A percentile compares a stretch with the other conserved stretches of the same genome.
Evolutionary conservation across 2,888 invertebrate genomes (phyloP).

Genomic region (Parnassius glacialis): DNA sequence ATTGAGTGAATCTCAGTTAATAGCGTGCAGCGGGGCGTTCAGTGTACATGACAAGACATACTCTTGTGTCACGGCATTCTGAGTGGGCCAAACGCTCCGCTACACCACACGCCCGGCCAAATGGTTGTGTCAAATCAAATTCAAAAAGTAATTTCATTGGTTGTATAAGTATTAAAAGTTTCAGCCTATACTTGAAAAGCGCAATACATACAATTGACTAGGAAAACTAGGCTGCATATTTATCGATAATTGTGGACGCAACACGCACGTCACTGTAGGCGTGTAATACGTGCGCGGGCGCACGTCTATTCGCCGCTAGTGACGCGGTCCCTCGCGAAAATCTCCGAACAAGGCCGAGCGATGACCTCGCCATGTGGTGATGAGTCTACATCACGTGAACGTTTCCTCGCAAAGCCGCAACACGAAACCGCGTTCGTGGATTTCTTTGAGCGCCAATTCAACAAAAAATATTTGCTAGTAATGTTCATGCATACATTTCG

Average conservation of each 20-base stretch:
- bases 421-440: neutral
- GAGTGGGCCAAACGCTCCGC: too few relatives aligned
- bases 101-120: too few relatives aligned
- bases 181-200: too few relatives aligned
- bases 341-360: slow-evolving; percentile 70
- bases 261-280: slow-evolving; percentile 52
- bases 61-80: too few relatives aligned
- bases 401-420: slow-evolving; percentile 16
- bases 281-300: slow-evolving; percentile 60
- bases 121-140: too few relatives aligned
- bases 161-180: too few relatives aligned
- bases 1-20: too few relatives aligned
- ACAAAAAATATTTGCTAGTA: neutral
- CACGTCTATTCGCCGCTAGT: slow-evolving; percentile 51
- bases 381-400: slow-evolving; percentile 23
- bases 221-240: neutral
- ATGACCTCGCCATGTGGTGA: slow-evolving; percentile 51
- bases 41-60: too few relatives aligned
- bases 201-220: too few relatives aligned
- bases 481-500: too few relatives aligned
- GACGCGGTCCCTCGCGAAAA: slow-evolving; percentile 56
- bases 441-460: neutral
- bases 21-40: too few relatives aligned
- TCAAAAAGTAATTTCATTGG: too few relatives aligned
- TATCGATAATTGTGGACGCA: slow-evolving; percentile 42